These are phyloP conservation scores for Dysidea cf. avara DNA, from an alignment of 37 sponge, comb jelly and placozoan genomes.

Conservation along the genomic window DNA sequence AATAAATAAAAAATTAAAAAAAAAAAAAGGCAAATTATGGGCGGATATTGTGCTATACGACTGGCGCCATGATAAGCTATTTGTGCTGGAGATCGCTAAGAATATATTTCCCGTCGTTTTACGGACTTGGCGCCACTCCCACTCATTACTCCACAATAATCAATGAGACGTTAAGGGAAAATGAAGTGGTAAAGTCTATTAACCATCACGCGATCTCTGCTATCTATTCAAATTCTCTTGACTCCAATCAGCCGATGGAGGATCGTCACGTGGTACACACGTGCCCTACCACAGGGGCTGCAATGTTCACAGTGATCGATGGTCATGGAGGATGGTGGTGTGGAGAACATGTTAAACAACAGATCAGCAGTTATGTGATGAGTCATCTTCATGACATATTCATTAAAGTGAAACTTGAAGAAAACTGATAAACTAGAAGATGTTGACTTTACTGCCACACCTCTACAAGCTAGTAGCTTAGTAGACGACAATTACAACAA, in stretches of 20 bases:
- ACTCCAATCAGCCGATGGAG: slow-evolving; percentile 79
- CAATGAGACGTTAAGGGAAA: slow-evolving; percentile 29
- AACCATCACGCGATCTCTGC: slow-evolving; percentile 32
- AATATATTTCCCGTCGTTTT: too few relatives aligned
- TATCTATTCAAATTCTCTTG: slow-evolving; percentile 62
- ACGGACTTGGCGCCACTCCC: too few relatives aligned
- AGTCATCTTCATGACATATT: background rate
- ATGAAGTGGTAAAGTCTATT: slow-evolving; percentile 30
- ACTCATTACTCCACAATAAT: too few relatives aligned
- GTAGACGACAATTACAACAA: slow-evolving; percentile 13
- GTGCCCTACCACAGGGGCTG: slow-evolving; percentile 6
- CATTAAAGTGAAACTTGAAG: too few relatives aligned
- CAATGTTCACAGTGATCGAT: slow-evolving; percentile 74
- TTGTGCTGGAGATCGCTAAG: too few relatives aligned
- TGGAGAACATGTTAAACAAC: slow-evolving; percentile 57
- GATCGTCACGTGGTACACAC: slow-evolving; percentile 67
- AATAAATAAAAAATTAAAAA: background rate
- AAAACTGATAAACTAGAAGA: too few relatives aligned
- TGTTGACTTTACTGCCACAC: background rate
- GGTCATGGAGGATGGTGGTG: slow-evolving; percentile 76
- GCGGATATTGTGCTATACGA: too few relatives aligned
- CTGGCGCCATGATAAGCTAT: too few relatives aligned
- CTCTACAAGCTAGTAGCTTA: background rate
- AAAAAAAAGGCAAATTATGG: too few relatives aligned
- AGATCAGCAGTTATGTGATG: slow-evolving; percentile 35